Conservation (phyloP, 2,888 invertebrate genomes). For the Boloria selene region DNA sequence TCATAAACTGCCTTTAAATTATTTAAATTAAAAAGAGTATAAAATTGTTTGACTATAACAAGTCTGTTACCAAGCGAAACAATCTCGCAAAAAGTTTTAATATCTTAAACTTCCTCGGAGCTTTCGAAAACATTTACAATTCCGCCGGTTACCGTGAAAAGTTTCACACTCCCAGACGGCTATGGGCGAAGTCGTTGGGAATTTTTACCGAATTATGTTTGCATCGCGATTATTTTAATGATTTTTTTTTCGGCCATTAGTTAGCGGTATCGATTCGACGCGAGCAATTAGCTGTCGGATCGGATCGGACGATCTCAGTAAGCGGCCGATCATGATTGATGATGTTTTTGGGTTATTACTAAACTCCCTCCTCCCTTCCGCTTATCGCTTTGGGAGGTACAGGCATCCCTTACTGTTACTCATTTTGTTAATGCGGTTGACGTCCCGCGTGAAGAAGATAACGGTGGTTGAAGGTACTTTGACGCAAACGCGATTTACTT, state of each 20-base stretch:
- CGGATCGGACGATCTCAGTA: conserved; percentile 47
- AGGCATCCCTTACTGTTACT: conserved; percentile 52
- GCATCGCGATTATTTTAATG: conserved; percentile 57
- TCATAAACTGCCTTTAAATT: conserved; percentile 5
- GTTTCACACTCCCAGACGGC: conserved; percentile 34
- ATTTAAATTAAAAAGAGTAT: conserved; percentile 6
- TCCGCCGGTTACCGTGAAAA: conserved; percentile 29
- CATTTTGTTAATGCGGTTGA: conserved; percentile 62
- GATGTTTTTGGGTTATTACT: conserved; percentile 62
- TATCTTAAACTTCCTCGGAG: conserved; percentile 27
- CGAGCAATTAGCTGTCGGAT: conserved; percentile 66
- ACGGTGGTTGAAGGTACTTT: conserved; percentile 50
- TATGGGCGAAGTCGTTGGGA: conserved; percentile 23
- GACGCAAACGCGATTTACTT: conserved; percentile 47
- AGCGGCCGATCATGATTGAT: conserved; percentile 72
- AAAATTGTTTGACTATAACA: conserved; percentile 12
- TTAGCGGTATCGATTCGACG: conserved; percentile 63
- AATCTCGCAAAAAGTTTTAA: conserved; percentile 36
- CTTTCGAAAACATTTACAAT: conserved; percentile 33
- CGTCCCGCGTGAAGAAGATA: conserved; percentile 62
- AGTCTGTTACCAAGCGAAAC: conserved; percentile 26
- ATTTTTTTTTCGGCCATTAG: conserved; percentile 61
- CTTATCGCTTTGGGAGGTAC: conserved; percentile 46
- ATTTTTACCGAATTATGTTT: conserved; percentile 33
- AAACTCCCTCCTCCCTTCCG: conserved; percentile 46